Evolutionary conservation across 2,113 vertebrate genomes (phyloP), one percentile per base, ranked within the genome.

Genomic region (Cyprinodon tularosa): DNA sequence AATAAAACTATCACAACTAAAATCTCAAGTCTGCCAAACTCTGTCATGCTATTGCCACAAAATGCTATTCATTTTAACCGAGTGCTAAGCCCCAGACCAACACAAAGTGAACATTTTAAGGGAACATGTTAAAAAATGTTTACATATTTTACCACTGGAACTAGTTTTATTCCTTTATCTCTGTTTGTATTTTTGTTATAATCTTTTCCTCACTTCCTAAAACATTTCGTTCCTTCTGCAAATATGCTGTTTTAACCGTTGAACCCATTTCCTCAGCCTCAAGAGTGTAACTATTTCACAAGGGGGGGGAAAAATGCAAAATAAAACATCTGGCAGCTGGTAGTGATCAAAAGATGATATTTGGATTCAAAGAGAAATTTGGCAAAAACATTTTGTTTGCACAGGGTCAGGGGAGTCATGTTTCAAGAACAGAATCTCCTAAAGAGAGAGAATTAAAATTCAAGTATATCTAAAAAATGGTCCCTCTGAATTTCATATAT

Each of bases 321-420:
- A 38, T 62, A 57, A 45, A 60, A 86, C 36, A 74, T 78, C 76
- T 78, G 63, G 61, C 78, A 17, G 75, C 39, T 61, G 13, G n/a
- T 38, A 29, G 68, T 61, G 67, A 12, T 45, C 22, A 14, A 78
- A 82, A 78, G 36, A 81, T 77, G 11, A 44, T 61, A 71, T 37
- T 71, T 13, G 65, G 50, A 62, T 74, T 82, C 44, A 79, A 66
- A 70, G 47, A 50, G 73, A 80, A 66, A 22, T 67, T 20, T 67
- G 81, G 81, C 68, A 82, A 66, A 13, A 72, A 39, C 13, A 4
- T 12, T 67, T 70, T 78, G 76, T 73, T 84, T 77, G 66, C 50
- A 57, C 29, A 63, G 3, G 42, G 64, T 48, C 10, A 66, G 20
- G 76, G 69, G 63, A 74, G 66, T 42, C 47, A 66, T 70, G 76